Evolutionary conservation across 2,888 invertebrate genomes (phyloP), one percentile per base, ranked within the genome.

Genomic region (Coenonympha arcania): DNA sequence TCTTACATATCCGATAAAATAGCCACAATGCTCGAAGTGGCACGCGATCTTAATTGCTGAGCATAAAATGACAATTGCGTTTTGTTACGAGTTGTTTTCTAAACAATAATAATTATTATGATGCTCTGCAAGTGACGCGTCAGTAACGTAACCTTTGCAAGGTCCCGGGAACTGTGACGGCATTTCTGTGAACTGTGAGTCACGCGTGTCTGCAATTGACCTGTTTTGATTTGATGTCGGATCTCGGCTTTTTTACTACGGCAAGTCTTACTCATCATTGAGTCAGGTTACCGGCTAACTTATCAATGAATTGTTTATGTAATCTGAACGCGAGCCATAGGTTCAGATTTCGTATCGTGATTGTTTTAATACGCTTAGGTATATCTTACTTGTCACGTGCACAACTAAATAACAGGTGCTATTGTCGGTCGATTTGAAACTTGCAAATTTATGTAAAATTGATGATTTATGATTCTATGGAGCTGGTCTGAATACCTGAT

Each of bases 161-260:
- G 50, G 66, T 79, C 68, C 66, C 71, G 69, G 75, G 77, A 78
- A 78, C 55, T 74, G 75, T 79, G 81, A 81, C 79, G 76, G 73
- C 65, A 73, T 69, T 79, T 73, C 72, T 69, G 61, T 61, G 71
- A 76, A 75, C 61, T 56, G 62, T 82, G 83, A 81, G 55, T 82
- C 82, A 83, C 58, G 41, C 44, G 48, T 48, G 60, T 65, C 63
- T 56, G 61, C 62, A 58, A 60, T 59, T 63, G 64, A 65, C 63
- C 66, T 64, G 65, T 65, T 67, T 57, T 61, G 59, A 61, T 43
- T 43, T 43, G 43, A 43, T 57, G 57, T 56, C 58, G 62, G 60
- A 60, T 58, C 55, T 58, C 49, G 49, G 46, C 49, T 79, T 79
- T 80, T 81, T 79, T 77, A 69, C 73, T 68, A 65, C 57, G 61